Evolutionary conservation across 1,140 invertebrate genomes (phyloP).

Genomic region (Sesamia nonagrioides): DNA sequence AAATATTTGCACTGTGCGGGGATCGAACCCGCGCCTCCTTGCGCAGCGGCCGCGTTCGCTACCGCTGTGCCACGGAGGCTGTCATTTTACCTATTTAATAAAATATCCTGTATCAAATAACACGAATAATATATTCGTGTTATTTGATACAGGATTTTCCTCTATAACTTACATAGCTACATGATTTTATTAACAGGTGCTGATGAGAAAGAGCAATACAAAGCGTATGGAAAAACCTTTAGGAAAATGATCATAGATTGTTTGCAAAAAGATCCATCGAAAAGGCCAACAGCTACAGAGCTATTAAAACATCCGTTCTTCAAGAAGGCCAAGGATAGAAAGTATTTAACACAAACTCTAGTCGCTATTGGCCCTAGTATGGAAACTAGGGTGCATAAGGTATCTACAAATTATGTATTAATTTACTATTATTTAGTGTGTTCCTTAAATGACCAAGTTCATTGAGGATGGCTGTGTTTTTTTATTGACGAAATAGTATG

Average conservation of each 20-base stretch:
- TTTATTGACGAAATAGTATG: no score
- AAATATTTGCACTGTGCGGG: no score
- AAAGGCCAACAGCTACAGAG: conserved; percentile 98
- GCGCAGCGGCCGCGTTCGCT: no score
- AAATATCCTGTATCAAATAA: no score
- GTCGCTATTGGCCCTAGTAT: conserved; percentile 95
- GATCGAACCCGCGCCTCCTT: no score
- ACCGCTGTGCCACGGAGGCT: no score
- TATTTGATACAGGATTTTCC: not conserved
- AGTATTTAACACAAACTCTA: conserved; percentile 96
- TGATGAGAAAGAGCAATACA: conserved; percentile 99
- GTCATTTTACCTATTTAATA: not conserved
- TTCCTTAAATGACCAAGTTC: no score
- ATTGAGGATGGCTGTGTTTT: no score
- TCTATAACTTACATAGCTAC: not conserved
- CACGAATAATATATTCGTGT: no score
- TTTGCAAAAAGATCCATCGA: conserved; percentile 97
- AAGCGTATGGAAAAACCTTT: conserved; percentile 98
- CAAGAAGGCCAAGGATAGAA: conserved; percentile 99
- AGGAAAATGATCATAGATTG: conserved; percentile 98
- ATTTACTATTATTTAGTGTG: no score
- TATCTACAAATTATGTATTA: conserved; percentile 63
- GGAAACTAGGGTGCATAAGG: conserved; percentile 95
- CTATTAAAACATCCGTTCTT: conserved; percentile 99
- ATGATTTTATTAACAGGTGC: conserved; percentile 88